Percentiles rank a stretch among this genome's conserved stretches.
Conservation (phyloP, 2,113 vertebrate species). For the Egretta garzetta region DNA sequence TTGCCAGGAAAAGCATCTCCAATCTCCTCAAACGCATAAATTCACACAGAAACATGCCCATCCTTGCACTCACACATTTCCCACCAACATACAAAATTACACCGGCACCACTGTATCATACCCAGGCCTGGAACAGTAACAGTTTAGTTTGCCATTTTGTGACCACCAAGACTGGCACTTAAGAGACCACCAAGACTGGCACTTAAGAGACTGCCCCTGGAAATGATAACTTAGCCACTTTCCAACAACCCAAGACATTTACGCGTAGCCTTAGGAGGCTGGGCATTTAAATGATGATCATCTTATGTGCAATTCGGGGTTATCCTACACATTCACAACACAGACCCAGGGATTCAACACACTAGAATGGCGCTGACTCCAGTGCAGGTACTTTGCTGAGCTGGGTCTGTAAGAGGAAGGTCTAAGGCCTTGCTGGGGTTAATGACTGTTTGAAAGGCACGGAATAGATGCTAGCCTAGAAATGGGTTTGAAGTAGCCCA, state of each 20-base stretch:
- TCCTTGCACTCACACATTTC: not conserved
- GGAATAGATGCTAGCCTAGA: not conserved
- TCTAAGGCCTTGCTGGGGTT: not conserved
- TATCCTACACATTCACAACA: not conserved
- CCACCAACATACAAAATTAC: not conserved
- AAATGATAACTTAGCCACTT: not conserved
- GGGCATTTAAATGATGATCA: not conserved
- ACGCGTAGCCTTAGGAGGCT: not conserved
- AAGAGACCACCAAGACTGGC: not conserved
- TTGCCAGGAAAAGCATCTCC: not conserved
- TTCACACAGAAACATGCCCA: not conserved
- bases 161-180: not conserved
- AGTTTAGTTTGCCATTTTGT: not conserved
- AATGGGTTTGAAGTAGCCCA: not conserved
- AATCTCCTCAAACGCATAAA: not conserved
- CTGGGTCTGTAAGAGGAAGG: not conserved
- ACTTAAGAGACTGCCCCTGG: not conserved
- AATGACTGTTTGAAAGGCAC: not conserved
- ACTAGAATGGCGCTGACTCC: not conserved
- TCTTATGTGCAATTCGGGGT: not conserved
- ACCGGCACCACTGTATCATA: fast-evolving
- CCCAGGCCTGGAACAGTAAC: not conserved
- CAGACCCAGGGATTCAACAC: not conserved
- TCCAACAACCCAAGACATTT: not conserved
- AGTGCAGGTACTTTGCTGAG: not conserved